A percentile compares a stretch with the other conserved stretches of the same genome.
These are phyloP conservation scores for Reticulitermes lucifugus DNA, from an alignment of 2,888 invertebrate genomes.

Conservation along the genomic window DNA sequence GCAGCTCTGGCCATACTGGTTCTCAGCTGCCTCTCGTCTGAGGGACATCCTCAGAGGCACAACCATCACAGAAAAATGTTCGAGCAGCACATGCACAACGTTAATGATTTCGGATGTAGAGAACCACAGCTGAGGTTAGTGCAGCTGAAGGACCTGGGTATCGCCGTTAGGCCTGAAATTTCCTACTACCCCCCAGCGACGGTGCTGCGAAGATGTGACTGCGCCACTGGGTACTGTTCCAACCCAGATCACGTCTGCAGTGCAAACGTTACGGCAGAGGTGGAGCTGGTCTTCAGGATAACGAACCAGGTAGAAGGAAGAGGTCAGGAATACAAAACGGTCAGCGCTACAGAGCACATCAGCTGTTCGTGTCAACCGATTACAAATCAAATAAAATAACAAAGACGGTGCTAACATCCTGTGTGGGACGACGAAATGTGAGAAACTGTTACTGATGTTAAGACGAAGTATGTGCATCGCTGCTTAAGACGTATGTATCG, in stretches of 20 bases:
- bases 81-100: neutral
- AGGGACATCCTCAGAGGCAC: too few species aligned
- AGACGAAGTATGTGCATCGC: too few species aligned
- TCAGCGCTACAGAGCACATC: neutral
- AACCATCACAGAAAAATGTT: neutral
- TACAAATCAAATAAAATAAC: neutral
- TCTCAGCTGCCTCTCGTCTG: neutral
- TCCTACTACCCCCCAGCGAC: conserved; percentile 1
- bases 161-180: neutral
- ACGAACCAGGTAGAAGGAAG: neutral
- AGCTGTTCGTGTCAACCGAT: neutral
- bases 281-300: conserved; percentile 10
- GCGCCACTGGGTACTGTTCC: conserved; percentile 6
- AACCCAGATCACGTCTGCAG: neutral
- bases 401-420: neutral
- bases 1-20: neutral
- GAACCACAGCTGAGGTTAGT: neutral
- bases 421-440: too few species aligned
- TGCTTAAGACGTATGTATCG: too few species aligned
- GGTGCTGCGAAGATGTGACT: conserved; percentile 16
- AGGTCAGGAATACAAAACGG: neutral
- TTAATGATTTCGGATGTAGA: neutral
- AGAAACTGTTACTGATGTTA: too few species aligned
- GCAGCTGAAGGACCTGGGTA: neutral
- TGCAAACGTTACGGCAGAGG: neutral